These are phyloP conservation scores for Diceros bicornis DNA, from an alignment of 2,797 vertebrate species.

Conservation along the genomic window DNA sequence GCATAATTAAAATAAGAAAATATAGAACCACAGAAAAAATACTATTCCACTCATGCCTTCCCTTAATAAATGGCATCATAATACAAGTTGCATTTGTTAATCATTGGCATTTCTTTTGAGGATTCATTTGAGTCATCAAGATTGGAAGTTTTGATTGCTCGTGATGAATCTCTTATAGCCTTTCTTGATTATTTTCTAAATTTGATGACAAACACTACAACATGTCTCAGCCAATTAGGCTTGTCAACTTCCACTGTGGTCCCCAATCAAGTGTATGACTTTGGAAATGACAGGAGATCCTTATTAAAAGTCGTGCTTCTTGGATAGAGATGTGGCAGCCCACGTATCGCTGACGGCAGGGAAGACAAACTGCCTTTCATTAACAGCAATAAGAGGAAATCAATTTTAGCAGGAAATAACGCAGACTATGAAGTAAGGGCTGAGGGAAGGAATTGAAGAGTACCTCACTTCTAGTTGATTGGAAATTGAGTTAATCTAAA, in stretches of 20 bases:
- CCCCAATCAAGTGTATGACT: conserved; percentile 77
- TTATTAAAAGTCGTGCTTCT: conserved; percentile 69
- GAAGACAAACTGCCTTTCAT: conserved; percentile 30
- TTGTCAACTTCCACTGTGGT: conserved; percentile 75
- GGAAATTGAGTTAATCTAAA: conserved; percentile 66
- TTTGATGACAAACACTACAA: conserved; percentile 78
- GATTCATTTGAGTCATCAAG: conserved; percentile 76
- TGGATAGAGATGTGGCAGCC: conserved; percentile 69
- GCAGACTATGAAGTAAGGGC: neutral
- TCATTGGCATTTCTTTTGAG: conserved; percentile 74
- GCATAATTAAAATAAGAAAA: conserved; percentile 53
- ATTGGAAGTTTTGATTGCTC: conserved; percentile 77
- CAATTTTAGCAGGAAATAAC: conserved; percentile 19
- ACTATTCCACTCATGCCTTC: neutral
- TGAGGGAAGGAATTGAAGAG: neutral
- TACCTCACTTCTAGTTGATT: neutral
- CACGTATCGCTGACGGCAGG: conserved; percentile 3
- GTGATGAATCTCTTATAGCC: conserved; percentile 79
- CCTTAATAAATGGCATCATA: conserved; percentile 71
- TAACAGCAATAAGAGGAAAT: conserved; percentile 50
- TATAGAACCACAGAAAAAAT: conserved; percentile 33
- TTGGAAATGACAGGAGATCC: conserved; percentile 78
- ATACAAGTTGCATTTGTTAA: conserved; percentile 78
- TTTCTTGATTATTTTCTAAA: conserved; percentile 82
- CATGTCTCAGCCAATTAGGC: conserved; percentile 76